A percentile compares a stretch with the other conserved stretches of the same genome.
phyloP scores from a whole-genome alignment of 1,140 invertebrate species.

The Ectropis grisescens region DNA sequence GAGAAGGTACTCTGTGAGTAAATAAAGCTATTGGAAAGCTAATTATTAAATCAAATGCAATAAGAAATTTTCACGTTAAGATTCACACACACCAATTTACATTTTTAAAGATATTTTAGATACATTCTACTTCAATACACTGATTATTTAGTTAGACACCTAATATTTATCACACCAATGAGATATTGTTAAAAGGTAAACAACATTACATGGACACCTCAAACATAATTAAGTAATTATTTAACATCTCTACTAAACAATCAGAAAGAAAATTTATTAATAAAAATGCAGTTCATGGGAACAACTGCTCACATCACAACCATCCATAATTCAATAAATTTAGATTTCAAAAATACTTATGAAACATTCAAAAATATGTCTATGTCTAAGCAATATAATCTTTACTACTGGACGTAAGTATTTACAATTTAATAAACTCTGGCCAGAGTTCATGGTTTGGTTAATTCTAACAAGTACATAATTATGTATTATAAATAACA shows the following conservation, averaged over 20 bases:
- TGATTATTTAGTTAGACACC: no score
- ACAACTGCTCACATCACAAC: slow-evolving; percentile 40
- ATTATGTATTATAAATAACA: neutral
- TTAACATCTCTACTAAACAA: neutral
- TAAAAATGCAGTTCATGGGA: neutral
- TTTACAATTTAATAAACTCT: slow-evolving; percentile 11
- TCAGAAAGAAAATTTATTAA: neutral
- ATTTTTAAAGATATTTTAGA: neutral
- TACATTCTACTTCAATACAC: neutral
- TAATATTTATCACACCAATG: slow-evolving; percentile 1
- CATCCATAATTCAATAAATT: slow-evolving; percentile 44
- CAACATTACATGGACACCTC: neutral
- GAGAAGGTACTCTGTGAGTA: slow-evolving; percentile 1
- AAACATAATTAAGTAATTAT: neutral
- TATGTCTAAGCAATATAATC: slow-evolving; percentile 12
- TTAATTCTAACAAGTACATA: no score
- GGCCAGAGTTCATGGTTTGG: neutral
- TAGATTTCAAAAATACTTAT: slow-evolving; percentile 27
- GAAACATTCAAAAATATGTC: slow-evolving; percentile 26
- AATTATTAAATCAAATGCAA: slow-evolving; percentile 1
- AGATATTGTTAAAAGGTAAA: slow-evolving; percentile 5
- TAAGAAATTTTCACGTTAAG: neutral
- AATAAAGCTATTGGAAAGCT: no score
- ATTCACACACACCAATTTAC: no score
- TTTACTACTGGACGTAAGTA: slow-evolving; percentile 25